Base-by-base conservation (phyloP, 2,888 invertebrate species). In the Parnassius orleans region DNA sequence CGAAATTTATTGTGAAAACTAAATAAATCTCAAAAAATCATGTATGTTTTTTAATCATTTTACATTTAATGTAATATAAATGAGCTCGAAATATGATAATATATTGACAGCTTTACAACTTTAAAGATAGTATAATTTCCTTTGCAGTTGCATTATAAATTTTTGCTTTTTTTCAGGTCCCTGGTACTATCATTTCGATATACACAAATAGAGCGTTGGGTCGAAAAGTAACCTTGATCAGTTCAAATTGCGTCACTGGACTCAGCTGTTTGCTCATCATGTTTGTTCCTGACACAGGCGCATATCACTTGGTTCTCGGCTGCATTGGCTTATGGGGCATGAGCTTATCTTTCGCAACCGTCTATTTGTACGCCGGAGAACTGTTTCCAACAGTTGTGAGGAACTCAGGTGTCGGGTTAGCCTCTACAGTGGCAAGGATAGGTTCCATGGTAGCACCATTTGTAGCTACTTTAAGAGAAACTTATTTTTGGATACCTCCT, bases 361-460 rank as follows among this genome's bases (percentile, higher is more conserved):
- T 96, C 5, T 98, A 98, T 80, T 93, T 98, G 14, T 98, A 96
- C 81, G 95, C 96, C 0, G 96, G 97, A 0, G 98, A 98, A 84
- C 81, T 97, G 12, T 98, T 97, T 80, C 98, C 98, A 0, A 98
- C 98, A 0, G 95, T 97, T 2, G 95, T 97, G 0, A 93, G 98
- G 43, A 98, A 97, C 76, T 95, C 96, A 50, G 98, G 97, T 0
- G 94, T 98, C 61, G 98, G 98, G 0, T 90, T 96, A 3, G 95
- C 96, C 42, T 98, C 97, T 0, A 96, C 97, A 90, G 94, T 95
- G 65, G 97, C 97, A 0, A 93, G 98, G 73, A 86, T 97, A 63
- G 98, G 98, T 9, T 97, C 97, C 0, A 96, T 98, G 93, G 72
- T 95, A 3, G 96, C 98, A 0, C 97, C 98, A 0, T 96, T 96